A percentile compares a stretch with the other conserved stretches of the same genome.
Conservation (phyloP, 2,113 vertebrate species). For the Meles meles region DNA sequence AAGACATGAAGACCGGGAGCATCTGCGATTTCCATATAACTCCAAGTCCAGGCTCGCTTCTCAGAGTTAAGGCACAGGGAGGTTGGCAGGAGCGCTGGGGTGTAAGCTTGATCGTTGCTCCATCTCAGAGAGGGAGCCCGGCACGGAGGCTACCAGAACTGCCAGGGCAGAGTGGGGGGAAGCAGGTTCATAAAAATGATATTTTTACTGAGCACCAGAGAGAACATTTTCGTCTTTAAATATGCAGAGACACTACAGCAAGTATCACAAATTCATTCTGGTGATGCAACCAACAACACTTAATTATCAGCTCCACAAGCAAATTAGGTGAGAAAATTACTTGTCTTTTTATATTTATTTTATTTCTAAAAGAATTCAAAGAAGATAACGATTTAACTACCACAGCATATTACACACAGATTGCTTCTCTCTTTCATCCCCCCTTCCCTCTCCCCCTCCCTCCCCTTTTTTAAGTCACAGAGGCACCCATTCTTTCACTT, state of each 20-base stretch:
- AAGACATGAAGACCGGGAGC: background rate
- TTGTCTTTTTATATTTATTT: constrained; percentile 88
- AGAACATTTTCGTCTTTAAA: constrained; percentile 82
- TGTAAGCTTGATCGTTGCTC: background rate
- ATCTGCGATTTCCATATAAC: background rate
- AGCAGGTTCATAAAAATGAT: constrained; percentile 65
- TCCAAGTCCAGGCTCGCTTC: background rate
- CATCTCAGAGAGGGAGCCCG: background rate
- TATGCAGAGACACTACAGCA: constrained; percentile 85
- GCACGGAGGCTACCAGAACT: background rate
- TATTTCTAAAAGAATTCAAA: constrained; percentile 83
- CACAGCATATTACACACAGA: constrained; percentile 60
- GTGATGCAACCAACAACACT: constrained; percentile 85
- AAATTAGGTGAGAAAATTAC: constrained; percentile 91
- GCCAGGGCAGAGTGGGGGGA: constrained; percentile 27
- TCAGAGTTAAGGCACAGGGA: background rate
- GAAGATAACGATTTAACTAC: constrained; percentile 73
- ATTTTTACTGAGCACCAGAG: constrained; percentile 78
- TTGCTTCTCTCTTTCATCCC: constrained; percentile 9
- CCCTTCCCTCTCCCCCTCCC: background rate
- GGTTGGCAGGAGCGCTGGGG: background rate
- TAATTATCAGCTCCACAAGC: constrained; percentile 89
- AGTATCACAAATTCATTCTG: constrained; percentile 81
- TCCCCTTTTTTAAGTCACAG: background rate
- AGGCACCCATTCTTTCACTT: background rate